Conservation (phyloP, 2,888 invertebrate genomes). For the Noctua janthe region DNA sequence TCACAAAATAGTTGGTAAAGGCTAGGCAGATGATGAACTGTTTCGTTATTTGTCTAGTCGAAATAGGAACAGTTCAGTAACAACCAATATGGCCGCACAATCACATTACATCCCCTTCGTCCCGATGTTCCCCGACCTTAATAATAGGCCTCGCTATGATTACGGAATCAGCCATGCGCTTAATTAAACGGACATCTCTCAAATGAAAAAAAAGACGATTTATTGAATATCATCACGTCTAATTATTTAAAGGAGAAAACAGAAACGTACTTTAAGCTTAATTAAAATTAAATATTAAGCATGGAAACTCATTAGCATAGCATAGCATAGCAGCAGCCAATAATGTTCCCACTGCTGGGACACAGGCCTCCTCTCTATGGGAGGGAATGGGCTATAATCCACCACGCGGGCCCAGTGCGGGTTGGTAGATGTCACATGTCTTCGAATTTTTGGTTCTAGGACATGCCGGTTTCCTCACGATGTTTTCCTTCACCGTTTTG, state of each 20-base stretch:
- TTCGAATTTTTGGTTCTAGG: no score
- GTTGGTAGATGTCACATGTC: no score
- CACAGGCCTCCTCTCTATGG: no score
- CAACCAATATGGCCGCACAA: conserved; percentile 38
- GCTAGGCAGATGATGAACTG: background rate
- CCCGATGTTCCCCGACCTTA: conserved; percentile 43
- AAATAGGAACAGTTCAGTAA: conserved; percentile 22
- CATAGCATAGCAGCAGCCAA: no score
- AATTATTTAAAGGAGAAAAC: background rate
- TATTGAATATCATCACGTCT: background rate
- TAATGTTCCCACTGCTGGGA: no score
- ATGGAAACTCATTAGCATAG: no score
- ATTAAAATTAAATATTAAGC: conserved; percentile 14
- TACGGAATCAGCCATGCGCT: conserved; percentile 43
- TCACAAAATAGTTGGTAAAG: background rate
- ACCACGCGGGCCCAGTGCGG: no score
- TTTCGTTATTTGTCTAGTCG: conserved; percentile 6
- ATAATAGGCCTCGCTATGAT: conserved; percentile 31
- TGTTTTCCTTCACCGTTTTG: no score
- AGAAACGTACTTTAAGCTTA: background rate
- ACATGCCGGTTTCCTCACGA: no score
- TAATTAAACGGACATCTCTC: conserved; percentile 38
- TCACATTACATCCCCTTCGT: conserved; percentile 36
- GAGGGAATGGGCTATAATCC: no score
- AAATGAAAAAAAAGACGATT: conserved; percentile 1